phyloP scores from a whole-genome alignment of 1,140 invertebrate genomes.

The Cotesia chilonis region DNA sequence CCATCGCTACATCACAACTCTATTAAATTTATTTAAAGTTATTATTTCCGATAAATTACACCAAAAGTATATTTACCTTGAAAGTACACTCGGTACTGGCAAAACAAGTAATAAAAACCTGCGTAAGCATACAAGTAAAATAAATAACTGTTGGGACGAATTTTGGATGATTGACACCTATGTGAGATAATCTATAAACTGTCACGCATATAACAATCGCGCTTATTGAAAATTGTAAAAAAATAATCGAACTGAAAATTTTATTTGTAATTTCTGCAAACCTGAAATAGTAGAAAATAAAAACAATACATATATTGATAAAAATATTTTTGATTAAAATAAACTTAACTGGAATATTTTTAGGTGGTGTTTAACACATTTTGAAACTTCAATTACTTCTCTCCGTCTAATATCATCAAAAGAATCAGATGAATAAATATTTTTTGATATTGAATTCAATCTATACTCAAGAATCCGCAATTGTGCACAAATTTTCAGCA shows the following conservation, averaged over 20 bases:
- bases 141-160: conserved; percentile 9
- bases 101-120: conserved; percentile 26
- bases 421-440: not conserved
- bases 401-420: not conserved
- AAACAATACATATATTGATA: not conserved
- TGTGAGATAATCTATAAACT: conserved; percentile 12
- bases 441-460: conserved; percentile 11
- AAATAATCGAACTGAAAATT: conserved; percentile 21
- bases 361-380: conserved; percentile 23
- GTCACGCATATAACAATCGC: conserved; percentile 21
- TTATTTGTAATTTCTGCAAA: conserved; percentile 26
- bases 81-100: conserved; percentile 4
- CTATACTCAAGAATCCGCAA: conserved; percentile 25
- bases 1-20: not conserved
- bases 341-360: conserved; percentile 24
- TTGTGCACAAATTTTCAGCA: conserved; percentile 28
- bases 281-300: conserved; percentile 1
- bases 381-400: conserved; percentile 1
- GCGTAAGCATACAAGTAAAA: conserved; percentile 17
- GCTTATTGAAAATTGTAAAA: conserved; percentile 29
- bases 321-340: not conserved
- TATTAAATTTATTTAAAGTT: conserved; percentile 4
- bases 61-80: conserved; percentile 15
- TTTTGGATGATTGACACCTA: not conserved
- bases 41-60: not conserved